phyloP scores from a whole-genome alignment of 2,113 vertebrate genomes.

The Falcunculus frontatus region DNA sequence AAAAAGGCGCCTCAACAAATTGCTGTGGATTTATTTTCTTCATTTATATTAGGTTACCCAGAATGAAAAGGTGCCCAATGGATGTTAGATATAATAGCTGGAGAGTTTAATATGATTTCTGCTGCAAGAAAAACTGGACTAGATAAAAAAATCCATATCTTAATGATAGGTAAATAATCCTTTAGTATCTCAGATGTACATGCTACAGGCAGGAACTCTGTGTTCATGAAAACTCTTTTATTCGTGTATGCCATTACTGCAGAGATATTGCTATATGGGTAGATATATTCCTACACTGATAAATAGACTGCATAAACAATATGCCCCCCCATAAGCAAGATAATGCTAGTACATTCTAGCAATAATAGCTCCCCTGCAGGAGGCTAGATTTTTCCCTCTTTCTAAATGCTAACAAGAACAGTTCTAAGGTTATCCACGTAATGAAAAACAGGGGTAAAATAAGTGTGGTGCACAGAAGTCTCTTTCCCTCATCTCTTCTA shows the following conservation, averaged over 20 bases:
- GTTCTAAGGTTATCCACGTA: conserved; percentile 60
- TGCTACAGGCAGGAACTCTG: conserved; percentile 57
- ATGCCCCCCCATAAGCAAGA: conserved; percentile 61
- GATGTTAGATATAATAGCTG: conserved; percentile 47
- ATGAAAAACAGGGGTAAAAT: conserved; percentile 59
- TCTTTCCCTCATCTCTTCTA: not conserved
- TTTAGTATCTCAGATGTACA: conserved; percentile 58
- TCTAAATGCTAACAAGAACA: conserved; percentile 64
- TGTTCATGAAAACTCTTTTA: conserved; percentile 64
- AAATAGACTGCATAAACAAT: conserved; percentile 71
- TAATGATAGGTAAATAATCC: conserved; percentile 72
- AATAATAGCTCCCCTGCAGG: conserved; percentile 54
- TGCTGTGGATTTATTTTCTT: conserved; percentile 59
- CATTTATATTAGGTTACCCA: conserved; percentile 51
- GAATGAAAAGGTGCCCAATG: conserved; percentile 49
- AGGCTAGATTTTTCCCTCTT: conserved; percentile 37
- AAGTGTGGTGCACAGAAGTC: not conserved
- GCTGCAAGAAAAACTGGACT: conserved; percentile 61
- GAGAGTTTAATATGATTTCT: conserved; percentile 62
- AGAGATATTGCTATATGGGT: conserved; percentile 54
- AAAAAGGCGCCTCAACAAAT: conserved; percentile 43
- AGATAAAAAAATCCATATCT: conserved; percentile 68
- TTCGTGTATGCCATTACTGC: conserved; percentile 56
- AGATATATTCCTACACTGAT: conserved; percentile 56
- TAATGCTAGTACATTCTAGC: conserved; percentile 42